Percentiles rank a stretch among this genome's conserved stretches.
Evolutionary conservation across 1,140 invertebrate genomes (phyloP).

Genomic region (Drosophila trapezifrons): DNA sequence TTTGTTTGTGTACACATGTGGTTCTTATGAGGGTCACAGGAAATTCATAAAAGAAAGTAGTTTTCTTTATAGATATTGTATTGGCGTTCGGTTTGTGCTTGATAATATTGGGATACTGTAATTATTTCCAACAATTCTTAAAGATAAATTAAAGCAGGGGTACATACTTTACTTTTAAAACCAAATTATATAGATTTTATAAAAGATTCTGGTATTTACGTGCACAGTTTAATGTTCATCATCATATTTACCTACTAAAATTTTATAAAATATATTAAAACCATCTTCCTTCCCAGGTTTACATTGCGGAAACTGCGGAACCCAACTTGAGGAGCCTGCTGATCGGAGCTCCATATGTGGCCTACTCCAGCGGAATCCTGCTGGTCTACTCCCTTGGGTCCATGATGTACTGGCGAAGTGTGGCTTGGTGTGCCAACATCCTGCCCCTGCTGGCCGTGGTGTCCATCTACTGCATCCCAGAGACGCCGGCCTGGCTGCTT

Average conservation of each 20-base stretch:
- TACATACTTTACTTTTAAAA: no score
- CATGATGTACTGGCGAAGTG: constrained; percentile 87
- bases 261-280: background rate
- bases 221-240: no score
- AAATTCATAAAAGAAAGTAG: background rate
- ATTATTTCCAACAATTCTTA: background rate
- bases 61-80: no score
- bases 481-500: constrained; percentile 90
- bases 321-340: constrained; percentile 88
- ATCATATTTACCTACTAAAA: no score
- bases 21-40: constrained; percentile 36
- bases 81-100: no score
- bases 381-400: constrained; percentile 89
- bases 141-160: background rate
- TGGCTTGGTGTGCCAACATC: constrained; percentile 87
- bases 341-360: constrained; percentile 87
- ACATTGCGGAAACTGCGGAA: constrained; percentile 90
- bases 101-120: no score
- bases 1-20: constrained; percentile 45
- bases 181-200: no score
- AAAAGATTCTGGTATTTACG: no score
- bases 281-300: constrained; percentile 85
- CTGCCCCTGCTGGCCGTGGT: constrained; percentile 86
- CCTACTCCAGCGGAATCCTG: constrained; percentile 89
- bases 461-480: constrained; percentile 87